Conservation (phyloP, 2,113 vertebrate species). For the Phyllostomus hastatus region DNA sequence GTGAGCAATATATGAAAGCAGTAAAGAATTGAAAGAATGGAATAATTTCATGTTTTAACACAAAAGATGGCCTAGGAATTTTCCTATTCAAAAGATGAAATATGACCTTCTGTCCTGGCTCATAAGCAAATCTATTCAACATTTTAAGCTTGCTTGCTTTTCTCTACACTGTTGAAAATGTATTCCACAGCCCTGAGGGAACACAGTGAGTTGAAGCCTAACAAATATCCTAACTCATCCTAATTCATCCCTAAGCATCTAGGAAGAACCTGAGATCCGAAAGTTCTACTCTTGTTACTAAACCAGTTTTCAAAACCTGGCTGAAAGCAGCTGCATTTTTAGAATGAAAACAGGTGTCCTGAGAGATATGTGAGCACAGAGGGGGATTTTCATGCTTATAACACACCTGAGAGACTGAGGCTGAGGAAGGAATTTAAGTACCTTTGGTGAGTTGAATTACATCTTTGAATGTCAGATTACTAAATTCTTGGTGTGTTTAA, state of each 20-base stretch:
- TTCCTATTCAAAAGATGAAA: slow-evolving; percentile 37
- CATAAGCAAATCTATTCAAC: slow-evolving; percentile 37
- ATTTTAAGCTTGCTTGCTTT: background rate
- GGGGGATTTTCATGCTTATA: background rate
- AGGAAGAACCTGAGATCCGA: background rate
- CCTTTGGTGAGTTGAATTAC: background rate
- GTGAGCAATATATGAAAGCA: slow-evolving; percentile 30
- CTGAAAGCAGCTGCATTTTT: background rate
- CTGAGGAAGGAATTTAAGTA: background rate
- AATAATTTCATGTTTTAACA: slow-evolving; percentile 65
- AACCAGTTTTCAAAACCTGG: background rate
- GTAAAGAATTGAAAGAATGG: slow-evolving; percentile 4
- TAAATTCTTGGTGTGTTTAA: background rate
- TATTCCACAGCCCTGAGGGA: background rate
- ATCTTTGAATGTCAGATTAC: background rate
- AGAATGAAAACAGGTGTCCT: background rate
- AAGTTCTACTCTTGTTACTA: background rate
- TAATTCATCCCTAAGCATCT: background rate
- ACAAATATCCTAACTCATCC: slow-evolving; percentile 4
- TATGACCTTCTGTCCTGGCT: slow-evolving; percentile 34
- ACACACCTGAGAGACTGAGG: background rate
- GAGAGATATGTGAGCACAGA: background rate
- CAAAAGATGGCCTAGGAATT: slow-evolving; percentile 10
- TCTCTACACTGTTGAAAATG: background rate
- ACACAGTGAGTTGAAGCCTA: background rate